Percentiles rank a stretch among this genome's conserved stretches.
These are phyloP conservation scores for Dipodomys ordii DNA, from an alignment of 2,113 vertebrate genomes.

Conservation along the genomic window DNA sequence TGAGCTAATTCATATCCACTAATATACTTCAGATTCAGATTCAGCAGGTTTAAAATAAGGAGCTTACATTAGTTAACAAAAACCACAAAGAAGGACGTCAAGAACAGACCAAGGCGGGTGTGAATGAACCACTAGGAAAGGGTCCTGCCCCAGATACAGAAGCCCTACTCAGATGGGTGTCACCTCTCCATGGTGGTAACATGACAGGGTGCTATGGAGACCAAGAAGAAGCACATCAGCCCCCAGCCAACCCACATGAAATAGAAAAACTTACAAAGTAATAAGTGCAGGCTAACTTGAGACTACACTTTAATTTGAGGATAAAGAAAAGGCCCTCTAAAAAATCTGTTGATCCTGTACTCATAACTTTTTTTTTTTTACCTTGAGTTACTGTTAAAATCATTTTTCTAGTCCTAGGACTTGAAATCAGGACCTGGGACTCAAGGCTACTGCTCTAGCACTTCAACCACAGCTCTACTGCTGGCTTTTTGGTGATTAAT, in stretches of 20 bases:
- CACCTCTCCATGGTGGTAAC: neutral
- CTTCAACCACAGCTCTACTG: too few species aligned
- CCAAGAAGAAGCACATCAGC: neutral
- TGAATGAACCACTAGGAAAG: neutral
- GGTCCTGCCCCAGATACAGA: neutral
- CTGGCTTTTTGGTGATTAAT: too few species aligned
- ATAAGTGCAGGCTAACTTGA: neutral
- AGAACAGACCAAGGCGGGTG: neutral
- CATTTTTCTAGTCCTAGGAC: neutral
- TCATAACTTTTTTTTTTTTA: neutral
- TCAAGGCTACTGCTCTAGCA: too few species aligned
- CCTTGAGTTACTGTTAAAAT: neutral
- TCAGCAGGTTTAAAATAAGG: neutral
- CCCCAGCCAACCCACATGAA: neutral
- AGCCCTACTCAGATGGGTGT: neutral
- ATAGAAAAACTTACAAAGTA: neutral
- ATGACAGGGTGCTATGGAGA: neutral
- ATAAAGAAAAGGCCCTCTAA: neutral
- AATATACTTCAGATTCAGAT: neutral
- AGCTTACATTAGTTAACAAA: neutral
- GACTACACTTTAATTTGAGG: neutral
- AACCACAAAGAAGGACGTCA: neutral
- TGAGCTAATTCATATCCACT: neutral
- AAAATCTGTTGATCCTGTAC: neutral
- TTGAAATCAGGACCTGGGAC: too few species aligned